phyloP scores from a whole-genome alignment of 2,113 vertebrate genomes.

The Centropus bengalensis region DNA sequence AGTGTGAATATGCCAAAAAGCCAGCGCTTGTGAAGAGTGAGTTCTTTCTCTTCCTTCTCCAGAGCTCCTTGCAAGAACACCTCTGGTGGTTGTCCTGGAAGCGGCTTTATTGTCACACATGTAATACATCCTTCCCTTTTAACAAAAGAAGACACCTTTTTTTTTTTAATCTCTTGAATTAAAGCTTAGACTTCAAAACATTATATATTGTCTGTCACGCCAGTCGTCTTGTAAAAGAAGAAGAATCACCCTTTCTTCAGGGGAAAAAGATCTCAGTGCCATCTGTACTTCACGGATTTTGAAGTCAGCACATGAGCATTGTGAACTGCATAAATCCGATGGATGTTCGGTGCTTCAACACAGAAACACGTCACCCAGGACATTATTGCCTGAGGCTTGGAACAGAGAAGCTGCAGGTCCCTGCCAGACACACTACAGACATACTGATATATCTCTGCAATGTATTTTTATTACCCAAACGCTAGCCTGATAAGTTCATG shows the following conservation, averaged over 20 bases:
- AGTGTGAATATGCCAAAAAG: slow-evolving; percentile 53
- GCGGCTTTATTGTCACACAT: slow-evolving; percentile 63
- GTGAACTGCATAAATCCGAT: slow-evolving; percentile 23
- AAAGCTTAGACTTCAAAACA: slow-evolving; percentile 66
- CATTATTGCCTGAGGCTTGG: slow-evolving; percentile 39
- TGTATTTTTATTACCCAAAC: slow-evolving; percentile 52
- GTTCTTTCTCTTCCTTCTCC: slow-evolving; percentile 70
- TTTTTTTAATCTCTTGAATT: slow-evolving; percentile 74
- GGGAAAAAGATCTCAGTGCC: slow-evolving; percentile 5
- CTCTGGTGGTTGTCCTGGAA: slow-evolving; percentile 61
- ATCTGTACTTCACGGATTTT: slow-evolving; percentile 53
- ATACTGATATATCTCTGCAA: slow-evolving; percentile 48
- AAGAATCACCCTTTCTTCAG: slow-evolving; percentile 49
- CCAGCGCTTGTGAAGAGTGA: slow-evolving; percentile 29
- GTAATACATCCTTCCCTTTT: slow-evolving; percentile 58
- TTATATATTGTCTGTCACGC: slow-evolving; percentile 32
- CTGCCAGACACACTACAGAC: slow-evolving; percentile 5
- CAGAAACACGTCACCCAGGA: slow-evolving; percentile 23
- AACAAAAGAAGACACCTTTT: slow-evolving; percentile 67
- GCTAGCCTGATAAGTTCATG: slow-evolving; percentile 35
- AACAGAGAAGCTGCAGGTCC: slow-evolving; percentile 48
- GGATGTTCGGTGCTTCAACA: neutral
- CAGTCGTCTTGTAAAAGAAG: slow-evolving; percentile 43
- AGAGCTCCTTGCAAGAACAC: slow-evolving; percentile 41
- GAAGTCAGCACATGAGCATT: slow-evolving; percentile 38